Conservation (phyloP, 2,888 invertebrate species). For the Rhopalosiphum nymphaeae region DNA sequence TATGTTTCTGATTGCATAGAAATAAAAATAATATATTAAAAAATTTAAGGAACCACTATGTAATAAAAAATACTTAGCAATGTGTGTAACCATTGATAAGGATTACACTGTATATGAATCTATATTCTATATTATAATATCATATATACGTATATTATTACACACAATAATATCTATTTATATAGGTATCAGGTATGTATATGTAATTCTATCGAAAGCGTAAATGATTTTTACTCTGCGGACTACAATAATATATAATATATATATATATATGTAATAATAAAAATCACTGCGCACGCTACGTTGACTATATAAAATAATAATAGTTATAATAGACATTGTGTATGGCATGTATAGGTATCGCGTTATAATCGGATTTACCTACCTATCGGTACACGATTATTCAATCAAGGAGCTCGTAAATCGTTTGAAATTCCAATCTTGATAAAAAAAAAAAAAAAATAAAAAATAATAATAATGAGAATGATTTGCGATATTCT, state of each 20-base stretch:
- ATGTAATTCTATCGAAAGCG: background rate
- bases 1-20: background rate
- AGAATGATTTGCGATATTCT: conserved; percentile 7
- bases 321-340: background rate
- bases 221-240: background rate
- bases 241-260: background rate
- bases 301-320: conserved; percentile 9
- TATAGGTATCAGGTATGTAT: background rate
- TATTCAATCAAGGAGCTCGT: background rate
- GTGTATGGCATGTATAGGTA: background rate
- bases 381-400: background rate
- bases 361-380: background rate
- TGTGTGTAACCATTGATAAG: too few species aligned
- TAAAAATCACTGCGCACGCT: background rate
- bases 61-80: too few species aligned
- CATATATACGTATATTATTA: too few species aligned
- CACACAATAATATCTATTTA: background rate
- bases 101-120: too few species aligned
- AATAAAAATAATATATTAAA: background rate
- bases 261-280: background rate
- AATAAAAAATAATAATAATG: conserved; percentile 1
- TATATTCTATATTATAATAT: too few species aligned
- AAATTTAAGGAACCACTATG: background rate
- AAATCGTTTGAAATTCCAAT: conserved; percentile 11
- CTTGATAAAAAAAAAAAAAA: background rate